Evolutionary conservation across 2,888 invertebrate genomes (phyloP).

Genomic region (Leptopterna dolabrata): DNA sequence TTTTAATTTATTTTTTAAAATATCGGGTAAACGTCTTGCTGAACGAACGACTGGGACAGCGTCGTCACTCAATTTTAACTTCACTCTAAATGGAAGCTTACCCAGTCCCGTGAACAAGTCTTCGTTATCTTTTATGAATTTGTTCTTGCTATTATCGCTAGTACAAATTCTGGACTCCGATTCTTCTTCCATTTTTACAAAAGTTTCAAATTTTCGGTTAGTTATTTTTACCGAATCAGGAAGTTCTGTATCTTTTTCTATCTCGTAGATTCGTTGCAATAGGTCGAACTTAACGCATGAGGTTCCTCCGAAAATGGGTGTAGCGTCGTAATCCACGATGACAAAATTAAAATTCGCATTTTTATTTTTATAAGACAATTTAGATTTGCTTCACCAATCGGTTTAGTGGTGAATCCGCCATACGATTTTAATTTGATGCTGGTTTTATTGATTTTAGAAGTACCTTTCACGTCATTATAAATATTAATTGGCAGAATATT

Average conservation of each 20-base stretch:
- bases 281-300: neutral
- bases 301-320: neutral
- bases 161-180: neutral
- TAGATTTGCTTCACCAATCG: neutral
- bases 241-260: neutral
- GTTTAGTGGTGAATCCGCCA: neutral
- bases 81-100: conserved; percentile 7
- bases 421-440: neutral
- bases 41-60: conserved; percentile 12
- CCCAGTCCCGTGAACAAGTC: conserved; percentile 10
- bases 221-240: neutral
- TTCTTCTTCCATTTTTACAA: neutral
- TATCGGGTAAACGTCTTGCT: conserved; percentile 2
- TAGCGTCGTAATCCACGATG: neutral
- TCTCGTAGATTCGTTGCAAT: neutral
- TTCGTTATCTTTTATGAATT: neutral
- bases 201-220: neutral
- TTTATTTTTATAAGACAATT: conserved; percentile 11
- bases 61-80: neutral
- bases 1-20: neutral
- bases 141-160: neutral
- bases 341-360: neutral
- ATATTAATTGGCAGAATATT: neutral
- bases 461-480: neutral
- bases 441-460: neutral